Base-by-base conservation (phyloP, 2,888 invertebrate genomes). In the Agonopterix heracliana region DNA sequence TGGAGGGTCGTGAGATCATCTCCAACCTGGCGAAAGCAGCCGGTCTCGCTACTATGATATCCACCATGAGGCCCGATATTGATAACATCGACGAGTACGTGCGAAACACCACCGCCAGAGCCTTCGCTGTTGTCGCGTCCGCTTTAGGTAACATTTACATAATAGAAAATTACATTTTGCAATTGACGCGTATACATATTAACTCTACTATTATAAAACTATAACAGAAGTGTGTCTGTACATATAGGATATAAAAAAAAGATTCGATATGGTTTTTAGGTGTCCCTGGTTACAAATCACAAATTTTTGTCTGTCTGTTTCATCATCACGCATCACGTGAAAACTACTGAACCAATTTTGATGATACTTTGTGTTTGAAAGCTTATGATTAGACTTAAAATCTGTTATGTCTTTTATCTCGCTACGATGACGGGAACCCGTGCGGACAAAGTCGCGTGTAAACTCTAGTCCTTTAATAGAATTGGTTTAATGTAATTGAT, bases 11-110 rank as follows among this genome's bases (percentile, higher is more conserved):
- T 70, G 99, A 99, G 86, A 99, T 99, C 64, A 99, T 99, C 71
- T 98, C 98, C 0, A 99, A 99, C 84, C 90, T 99, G 71, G 99
- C 99, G 0, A 99, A 99, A 89, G 99, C 99, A 1, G 99, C 99
- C 2, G 99, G 99, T 50, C 88, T 99, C 49, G 99, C 99, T 3
- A 99, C 99, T 10, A 99, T 99, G 99, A 99, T 99, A 70, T 99
- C 99, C 3, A 99, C 99, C 0, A 99, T 99, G 99, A 91, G 99
- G 75, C 99, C 99, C 0, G 99, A 99, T 89, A 99, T 99, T 66
- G 99, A 99, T 84, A 99, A 99, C 77, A 98, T 98, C 66, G 99
- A 99, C 81, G 98, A 99, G 85, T 99, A 99, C 73, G 99, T 99
- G 40, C 92, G 99, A 74, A 99, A 99, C 81, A 99, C 99, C 0